Base-by-base conservation (phyloP, 2,113 vertebrate genomes). In the Anoura caudifer region DNA sequence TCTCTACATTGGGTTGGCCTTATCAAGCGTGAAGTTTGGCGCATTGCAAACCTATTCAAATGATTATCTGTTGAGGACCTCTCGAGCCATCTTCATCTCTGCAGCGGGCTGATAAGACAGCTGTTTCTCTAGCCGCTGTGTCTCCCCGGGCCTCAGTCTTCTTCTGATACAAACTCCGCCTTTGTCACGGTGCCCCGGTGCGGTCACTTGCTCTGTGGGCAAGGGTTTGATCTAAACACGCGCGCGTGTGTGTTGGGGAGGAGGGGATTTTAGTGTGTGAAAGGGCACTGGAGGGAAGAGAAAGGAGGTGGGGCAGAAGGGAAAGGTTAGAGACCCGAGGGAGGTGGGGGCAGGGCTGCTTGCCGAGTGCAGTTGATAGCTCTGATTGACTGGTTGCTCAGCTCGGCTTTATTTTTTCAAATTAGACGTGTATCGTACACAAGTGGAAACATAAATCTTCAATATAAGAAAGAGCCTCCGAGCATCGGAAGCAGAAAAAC, bases 21-120 rank as follows among this genome's bases (percentile, higher is more conserved):
- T 98, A 98, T 98, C 97, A 98, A 98, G 98, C 97, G 94, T 98
- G 98, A 99, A 98, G 98, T 99, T 98, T 98, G 98, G 98, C 31
- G 77, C 98, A 97, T 97, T 98, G 98, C 98, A 98, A 98, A 98
- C 98, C 97, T 98, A 98, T 98, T 98, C 98, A 98, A 98, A 98
- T 98, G 97, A 98, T 99, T 99, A 98, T 99, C 98, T 98, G 97
- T 94, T 95, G 97, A 98, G 98, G 98, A 98, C 98, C 98, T 98
- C 98, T 99, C 86, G 93, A 98, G 98, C 98, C 98, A 98, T 98
- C 98, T 98, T 98, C 98, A 97, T 98, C 98, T 98, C 99, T 99
- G 99, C 98, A 98, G 96, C 96, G 88, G 97, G 98, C 98, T 98
- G 99, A 99, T 99, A 99, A 99, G 98, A 98, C 98, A 98, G 98